Evolutionary conservation across 1,140 invertebrate species (phyloP), one percentile per base, ranked within the genome.

Genomic region (Pogonus chalceus): DNA sequence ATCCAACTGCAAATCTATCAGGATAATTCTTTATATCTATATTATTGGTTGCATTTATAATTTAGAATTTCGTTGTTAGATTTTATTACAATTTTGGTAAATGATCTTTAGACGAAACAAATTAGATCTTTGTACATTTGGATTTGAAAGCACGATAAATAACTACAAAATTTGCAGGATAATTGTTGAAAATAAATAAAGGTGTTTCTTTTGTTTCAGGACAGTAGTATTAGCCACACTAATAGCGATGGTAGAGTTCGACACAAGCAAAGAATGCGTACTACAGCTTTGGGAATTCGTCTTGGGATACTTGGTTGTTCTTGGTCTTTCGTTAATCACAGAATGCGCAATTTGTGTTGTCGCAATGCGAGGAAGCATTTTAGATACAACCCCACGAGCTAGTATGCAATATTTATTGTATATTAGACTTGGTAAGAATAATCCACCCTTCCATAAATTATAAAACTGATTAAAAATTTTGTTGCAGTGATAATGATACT

Each of bases 371-470:
- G 91, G 91, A 51, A 87, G 85, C 58, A 93, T 93, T 61, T 74
- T 93, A 51, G 81, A 90, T 62, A 84, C 83, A 1, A 73, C 75
- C 22, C 83, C 84, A 1, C 72, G 90, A 47, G 76, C 80, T 37
- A 79, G 83, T 53, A 89, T 92, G 76, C 84, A 88, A 69, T 87
- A 90, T 65, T 74, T 92, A 18, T 80, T 93, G 50, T 93, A 93
- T 71, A 67, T 84, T 53, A 79, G 88, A 68, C 72, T 90, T 37
- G 79, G 90, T 92, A 75, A 81, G 79, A 73, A n/a, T n/a, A n/a
- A n/a, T n/a, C n/a, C 56, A 49, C 26, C 39, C 46, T 47, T 52
- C 23, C 23, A 16, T 20, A 18, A 20, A 18, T 46, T 35, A n/a
- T n/a, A n/a, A n/a, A n/a, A n/a, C n/a, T n/a, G n/a, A n/a, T n/a